phyloP scores from a whole-genome alignment of 2,888 invertebrate species.

The Cistogaster globosa region DNA sequence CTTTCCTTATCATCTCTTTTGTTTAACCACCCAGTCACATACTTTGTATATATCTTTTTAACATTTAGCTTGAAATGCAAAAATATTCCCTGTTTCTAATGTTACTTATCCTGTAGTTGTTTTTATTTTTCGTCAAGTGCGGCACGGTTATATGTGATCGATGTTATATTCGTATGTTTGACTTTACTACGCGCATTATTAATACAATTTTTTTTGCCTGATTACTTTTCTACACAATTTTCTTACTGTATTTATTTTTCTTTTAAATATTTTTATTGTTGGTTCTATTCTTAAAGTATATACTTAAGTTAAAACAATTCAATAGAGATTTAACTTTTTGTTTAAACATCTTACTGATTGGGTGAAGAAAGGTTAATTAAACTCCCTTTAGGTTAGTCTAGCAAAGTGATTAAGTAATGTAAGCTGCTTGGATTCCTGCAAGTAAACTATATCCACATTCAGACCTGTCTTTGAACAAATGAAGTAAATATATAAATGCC shows the following conservation, averaged over 20 bases:
- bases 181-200: slow-evolving; percentile 38
- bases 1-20: neutral
- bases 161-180: neutral
- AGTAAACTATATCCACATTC: too few species aligned
- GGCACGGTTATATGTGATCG: too few species aligned
- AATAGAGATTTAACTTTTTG: slow-evolving; percentile 65
- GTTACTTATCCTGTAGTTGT: neutral
- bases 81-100: neutral
- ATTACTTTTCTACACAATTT: neutral
- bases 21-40: slow-evolving; percentile 2
- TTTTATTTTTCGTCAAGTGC: neutral
- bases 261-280: neutral
- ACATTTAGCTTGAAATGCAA: slow-evolving; percentile 59
- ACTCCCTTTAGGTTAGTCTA: too few species aligned
- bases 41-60: neutral
- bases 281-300: slow-evolving; percentile 1
- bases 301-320: slow-evolving; percentile 68
- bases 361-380: too few species aligned
- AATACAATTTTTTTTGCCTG: slow-evolving; percentile 26
- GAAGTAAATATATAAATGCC: too few species aligned
- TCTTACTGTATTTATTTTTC: neutral
- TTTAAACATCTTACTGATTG: too few species aligned
- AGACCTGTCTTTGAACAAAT: too few species aligned
- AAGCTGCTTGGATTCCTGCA: too few species aligned
- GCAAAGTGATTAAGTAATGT: too few species aligned